phyloP scores from a whole-genome alignment of 64 coral and sea anemone genomes.

The Acropora tenuis region DNA sequence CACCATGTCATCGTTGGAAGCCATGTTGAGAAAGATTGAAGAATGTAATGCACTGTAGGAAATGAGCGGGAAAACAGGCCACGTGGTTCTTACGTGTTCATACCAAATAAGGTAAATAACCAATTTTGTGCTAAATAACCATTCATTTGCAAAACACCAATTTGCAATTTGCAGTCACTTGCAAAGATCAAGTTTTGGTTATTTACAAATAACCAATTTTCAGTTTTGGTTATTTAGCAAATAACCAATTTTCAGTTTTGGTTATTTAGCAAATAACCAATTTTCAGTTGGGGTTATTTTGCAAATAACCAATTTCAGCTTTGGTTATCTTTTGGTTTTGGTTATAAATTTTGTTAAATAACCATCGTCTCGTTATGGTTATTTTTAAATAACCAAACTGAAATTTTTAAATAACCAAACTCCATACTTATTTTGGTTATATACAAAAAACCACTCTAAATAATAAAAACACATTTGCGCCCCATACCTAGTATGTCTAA shows the following conservation, averaged over 20 bases:
- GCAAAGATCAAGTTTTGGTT: neutral
- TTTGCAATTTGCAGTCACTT: neutral
- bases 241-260: constrained; percentile 11
- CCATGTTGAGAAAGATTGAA: neutral
- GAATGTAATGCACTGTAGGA: neutral
- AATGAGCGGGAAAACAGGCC: constrained; percentile 2
- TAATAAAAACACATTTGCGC: too few species aligned
- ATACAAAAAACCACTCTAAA: too few species aligned
- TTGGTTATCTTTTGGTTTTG: too few species aligned
- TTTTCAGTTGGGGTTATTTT: neutral
- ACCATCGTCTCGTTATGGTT: too few species aligned
- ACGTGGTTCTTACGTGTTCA: constrained; percentile 10
- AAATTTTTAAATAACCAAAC: too few species aligned
- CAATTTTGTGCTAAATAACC: constrained; percentile 19
- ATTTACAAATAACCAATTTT: constrained; percentile 5
- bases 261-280: neutral
- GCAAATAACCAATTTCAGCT: too few species aligned
- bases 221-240: neutral
- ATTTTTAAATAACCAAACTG: too few species aligned
- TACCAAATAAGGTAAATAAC: constrained; percentile 28
- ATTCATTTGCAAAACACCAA: neutral
- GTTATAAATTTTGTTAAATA: too few species aligned
- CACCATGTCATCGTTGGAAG: constrained; percentile 13
- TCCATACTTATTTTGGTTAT: too few species aligned
- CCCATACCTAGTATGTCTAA: too few species aligned